Evolutionary conservation across 2,797 vertebrate genomes (phyloP), one percentile per base, ranked within the genome.

Genomic region (Lycodopsis pacificus): DNA sequence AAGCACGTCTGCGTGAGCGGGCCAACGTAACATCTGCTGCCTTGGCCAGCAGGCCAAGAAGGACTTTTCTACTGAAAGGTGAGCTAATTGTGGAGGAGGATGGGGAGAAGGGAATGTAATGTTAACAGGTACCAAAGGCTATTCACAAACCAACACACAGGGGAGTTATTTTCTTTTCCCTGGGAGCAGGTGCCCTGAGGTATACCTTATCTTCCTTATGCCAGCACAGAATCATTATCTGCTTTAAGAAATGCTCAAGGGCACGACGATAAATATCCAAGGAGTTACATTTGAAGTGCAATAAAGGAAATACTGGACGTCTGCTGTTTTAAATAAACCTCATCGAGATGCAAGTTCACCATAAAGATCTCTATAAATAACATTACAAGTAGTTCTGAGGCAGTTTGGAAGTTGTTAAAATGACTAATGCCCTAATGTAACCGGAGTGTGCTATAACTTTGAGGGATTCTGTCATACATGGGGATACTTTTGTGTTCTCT

Each of bases 1-100:
- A 93, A 94, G 92, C 88, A 88, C 81, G 93, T 94, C 92, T 92
- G 92, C 90, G 79, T 90, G 93, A 94, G 86, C 89, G 38, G 92
- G 81, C 89, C 90, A 90, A 88, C 65, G 65, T 83, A 94, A 94
- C 95, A 95, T 95, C 95, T 95, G 95, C 91, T 94, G 89, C 89
- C 79, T 77, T 2, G 76, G 74, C 88, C 79, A 44, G 65, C 77
- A 34, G 81, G 87, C 88, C 84, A 63, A 86, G 68, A 20, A 72
- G 77, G 86, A 80, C 90, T 87, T 74, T 77, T 68, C 63, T 73
- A 80, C 81, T 89, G 90, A 93, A 92, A 93, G 93, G 89, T 89
- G 88, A 91, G 85, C 86, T 91, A 89, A 86, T 83, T 81, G 90
- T 65, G 63, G 76, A 17, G 22, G 79, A 49, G 80, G 76, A 81